Conservation (phyloP, 2,888 invertebrate species). For the Hypselothyrea guttata region DNA sequence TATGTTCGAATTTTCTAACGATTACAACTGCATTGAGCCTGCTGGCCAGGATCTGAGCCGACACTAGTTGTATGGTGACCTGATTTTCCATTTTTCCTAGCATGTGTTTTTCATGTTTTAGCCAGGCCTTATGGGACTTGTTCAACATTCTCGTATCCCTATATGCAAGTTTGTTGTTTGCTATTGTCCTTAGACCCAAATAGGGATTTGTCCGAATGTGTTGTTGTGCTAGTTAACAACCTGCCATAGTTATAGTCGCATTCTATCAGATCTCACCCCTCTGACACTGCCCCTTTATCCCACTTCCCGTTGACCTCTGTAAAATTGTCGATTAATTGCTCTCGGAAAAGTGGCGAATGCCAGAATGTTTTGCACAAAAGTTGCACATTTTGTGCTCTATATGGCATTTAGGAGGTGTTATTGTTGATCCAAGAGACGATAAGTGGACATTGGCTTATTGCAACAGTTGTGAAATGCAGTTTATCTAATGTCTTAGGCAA, state of each 20-base stretch:
- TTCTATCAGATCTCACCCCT: neutral
- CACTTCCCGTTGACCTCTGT: slow-evolving; percentile 13
- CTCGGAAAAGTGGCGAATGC: slow-evolving; percentile 24
- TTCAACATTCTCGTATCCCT: slow-evolving; percentile 37
- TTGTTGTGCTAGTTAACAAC: slow-evolving; percentile 58
- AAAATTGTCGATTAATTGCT: slow-evolving; percentile 73
- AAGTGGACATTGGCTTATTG: slow-evolving; percentile 38
- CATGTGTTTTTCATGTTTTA: slow-evolving; percentile 76
- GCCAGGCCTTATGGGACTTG: slow-evolving; percentile 47
- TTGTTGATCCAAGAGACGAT: slow-evolving; percentile 18
- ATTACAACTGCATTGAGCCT: slow-evolving; percentile 67
- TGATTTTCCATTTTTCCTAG: slow-evolving; percentile 74
- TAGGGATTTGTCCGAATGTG: slow-evolving; percentile 69
- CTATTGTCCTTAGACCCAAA: slow-evolving; percentile 58
- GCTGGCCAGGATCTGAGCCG: slow-evolving; percentile 7
- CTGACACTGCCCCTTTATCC: neutral
- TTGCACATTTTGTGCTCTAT: slow-evolving; percentile 42
- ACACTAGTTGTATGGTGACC: slow-evolving; percentile 50
- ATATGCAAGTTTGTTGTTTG: slow-evolving; percentile 40
- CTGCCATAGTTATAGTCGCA: slow-evolving; percentile 55
- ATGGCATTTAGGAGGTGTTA: slow-evolving; percentile 21
- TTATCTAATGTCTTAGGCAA: slow-evolving; percentile 53
- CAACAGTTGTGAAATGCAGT: slow-evolving; percentile 64
- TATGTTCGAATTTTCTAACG: slow-evolving; percentile 79
- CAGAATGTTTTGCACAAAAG: slow-evolving; percentile 40